Evolutionary conservation across 2,797 vertebrate species (phyloP).

Genomic region (Tapera naevia): DNA sequence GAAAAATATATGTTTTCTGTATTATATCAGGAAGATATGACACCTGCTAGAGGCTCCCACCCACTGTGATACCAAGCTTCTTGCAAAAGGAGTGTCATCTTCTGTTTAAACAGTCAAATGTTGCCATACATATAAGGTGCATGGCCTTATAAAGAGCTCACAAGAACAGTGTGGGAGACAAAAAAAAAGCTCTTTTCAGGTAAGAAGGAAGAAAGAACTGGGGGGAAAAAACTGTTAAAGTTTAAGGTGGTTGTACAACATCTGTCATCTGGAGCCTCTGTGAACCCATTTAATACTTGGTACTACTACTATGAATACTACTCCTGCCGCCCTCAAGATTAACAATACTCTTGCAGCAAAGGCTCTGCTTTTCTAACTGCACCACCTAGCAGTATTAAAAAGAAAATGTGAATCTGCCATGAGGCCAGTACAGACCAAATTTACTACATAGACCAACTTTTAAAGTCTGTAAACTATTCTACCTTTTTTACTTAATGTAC

Average conservation of each 20-base stretch:
- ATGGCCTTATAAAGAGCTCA: not conserved
- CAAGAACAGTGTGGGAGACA: not conserved
- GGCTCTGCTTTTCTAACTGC: not conserved
- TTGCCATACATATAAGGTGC: rapidly evolving
- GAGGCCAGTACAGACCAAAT: rapidly evolving
- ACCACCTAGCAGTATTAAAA: not conserved
- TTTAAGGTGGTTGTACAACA: not conserved
- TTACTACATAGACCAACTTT: not conserved
- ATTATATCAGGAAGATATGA: not conserved
- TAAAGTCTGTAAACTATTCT: not conserved
- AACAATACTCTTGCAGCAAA: not conserved
- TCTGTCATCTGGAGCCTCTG: not conserved
- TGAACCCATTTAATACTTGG: not conserved
- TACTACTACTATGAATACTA: too few species aligned
- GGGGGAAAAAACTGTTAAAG: rapidly evolving
- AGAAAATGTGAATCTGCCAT: not conserved
- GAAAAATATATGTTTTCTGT: not conserved
- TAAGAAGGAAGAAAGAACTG: not conserved
- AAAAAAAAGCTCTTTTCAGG: not conserved
- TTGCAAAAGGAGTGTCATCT: not conserved
- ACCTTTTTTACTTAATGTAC: not conserved
- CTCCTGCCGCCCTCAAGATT: not conserved
- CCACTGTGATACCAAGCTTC: not conserved
- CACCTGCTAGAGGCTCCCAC: not conserved
- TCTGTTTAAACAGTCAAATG: not conserved